Conservation (phyloP, 1,140 invertebrate genomes). For the Sinella curviseta region DNA sequence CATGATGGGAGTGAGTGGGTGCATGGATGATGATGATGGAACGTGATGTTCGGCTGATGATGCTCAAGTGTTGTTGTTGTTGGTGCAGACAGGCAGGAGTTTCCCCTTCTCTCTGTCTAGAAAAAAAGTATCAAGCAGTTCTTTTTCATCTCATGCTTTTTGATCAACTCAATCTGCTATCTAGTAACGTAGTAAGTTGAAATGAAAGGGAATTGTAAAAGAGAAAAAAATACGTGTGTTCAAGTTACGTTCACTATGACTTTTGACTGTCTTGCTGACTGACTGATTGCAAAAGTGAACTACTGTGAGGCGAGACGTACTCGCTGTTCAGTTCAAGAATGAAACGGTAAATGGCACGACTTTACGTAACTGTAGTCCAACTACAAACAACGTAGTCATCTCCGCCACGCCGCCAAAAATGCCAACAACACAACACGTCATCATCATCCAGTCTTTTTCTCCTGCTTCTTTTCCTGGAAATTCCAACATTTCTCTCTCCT, state of each 20-base stretch:
- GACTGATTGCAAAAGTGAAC: slow-evolving; percentile 16
- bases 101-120: neutral
- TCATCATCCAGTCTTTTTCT: neutral
- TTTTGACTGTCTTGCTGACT: neutral
- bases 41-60: slow-evolving; percentile 16
- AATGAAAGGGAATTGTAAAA: neutral
- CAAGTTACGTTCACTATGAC: neutral
- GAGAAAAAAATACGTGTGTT: neutral
- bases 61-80: neutral
- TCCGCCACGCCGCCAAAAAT: neutral
- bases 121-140: too few relatives aligned
- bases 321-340: neutral
- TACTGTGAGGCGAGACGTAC: neutral
- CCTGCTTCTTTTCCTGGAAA: neutral
- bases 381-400: neutral
- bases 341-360: neutral
- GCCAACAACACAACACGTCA: neutral
- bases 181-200: neutral
- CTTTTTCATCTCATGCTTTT: neutral
- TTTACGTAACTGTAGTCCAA: neutral
- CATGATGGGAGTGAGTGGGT: neutral
- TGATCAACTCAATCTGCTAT: neutral
- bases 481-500: neutral
- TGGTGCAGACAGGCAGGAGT: too few relatives aligned
- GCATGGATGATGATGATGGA: neutral